A percentile compares a stretch with the other conserved stretches of the same genome.
Evolutionary conservation across 2,113 vertebrate species (phyloP).

Genomic region (Probosciger aterrimus): DNA sequence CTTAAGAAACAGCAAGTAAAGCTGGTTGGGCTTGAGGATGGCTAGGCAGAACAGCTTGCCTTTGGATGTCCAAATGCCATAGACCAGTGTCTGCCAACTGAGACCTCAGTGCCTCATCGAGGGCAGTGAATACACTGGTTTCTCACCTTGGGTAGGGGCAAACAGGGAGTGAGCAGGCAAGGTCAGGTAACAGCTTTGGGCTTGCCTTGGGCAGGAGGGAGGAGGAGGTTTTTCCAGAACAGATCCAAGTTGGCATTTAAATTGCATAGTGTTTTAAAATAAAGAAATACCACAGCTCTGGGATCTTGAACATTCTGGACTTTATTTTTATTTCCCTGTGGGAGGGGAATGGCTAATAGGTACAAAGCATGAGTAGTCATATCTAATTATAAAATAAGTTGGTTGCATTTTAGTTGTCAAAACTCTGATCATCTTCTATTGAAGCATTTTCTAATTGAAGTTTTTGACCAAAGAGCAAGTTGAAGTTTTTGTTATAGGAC

Average conservation of each 20-base stretch:
- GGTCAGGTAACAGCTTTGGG: background rate
- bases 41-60: background rate
- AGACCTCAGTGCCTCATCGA: background rate
- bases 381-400: background rate
- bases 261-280: background rate
- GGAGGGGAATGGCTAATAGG: slow-evolving; percentile 43
- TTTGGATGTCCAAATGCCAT: background rate
- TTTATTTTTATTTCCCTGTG: slow-evolving; percentile 47
- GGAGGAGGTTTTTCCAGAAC: background rate
- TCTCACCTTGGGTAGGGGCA: background rate
- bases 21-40: background rate
- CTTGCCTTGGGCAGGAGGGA: background rate
- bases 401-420: background rate
- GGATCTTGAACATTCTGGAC: background rate
- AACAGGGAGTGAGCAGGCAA: background rate
- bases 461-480: background rate
- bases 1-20: background rate
- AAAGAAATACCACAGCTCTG: background rate
- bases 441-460: background rate
- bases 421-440: background rate
- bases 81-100: background rate
- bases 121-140: background rate
- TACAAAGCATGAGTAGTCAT: background rate
- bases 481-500: background rate
- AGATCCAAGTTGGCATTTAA: background rate